Evolutionary conservation across 2,888 invertebrate genomes (phyloP).

Genomic region (Caenorhabditis zanzibari): DNA sequence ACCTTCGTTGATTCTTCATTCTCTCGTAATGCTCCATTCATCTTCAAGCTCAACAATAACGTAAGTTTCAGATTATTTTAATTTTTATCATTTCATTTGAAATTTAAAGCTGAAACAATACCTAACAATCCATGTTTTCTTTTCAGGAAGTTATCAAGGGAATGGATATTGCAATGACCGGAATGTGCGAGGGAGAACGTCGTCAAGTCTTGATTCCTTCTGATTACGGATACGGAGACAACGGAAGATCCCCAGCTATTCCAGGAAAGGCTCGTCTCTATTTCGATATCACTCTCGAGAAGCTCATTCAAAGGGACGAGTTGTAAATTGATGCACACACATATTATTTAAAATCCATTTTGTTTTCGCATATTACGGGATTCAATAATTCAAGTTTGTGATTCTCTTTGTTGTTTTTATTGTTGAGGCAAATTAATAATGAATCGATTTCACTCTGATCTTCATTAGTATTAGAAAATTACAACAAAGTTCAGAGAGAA

Average conservation of each 20-base stretch:
- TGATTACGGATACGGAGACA: constrained; percentile 80
- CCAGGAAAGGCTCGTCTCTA: constrained; percentile 82
- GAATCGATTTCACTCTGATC: constrained; percentile 47
- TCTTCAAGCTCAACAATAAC: constrained; percentile 79
- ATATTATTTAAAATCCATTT: neutral
- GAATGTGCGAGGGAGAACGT: constrained; percentile 83
- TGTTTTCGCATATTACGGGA: constrained; percentile 54
- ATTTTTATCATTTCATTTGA: no score
- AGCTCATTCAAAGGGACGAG: constrained; percentile 81
- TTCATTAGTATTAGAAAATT: neutral
- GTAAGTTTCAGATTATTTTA: constrained; percentile 35
- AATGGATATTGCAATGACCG: constrained; percentile 82
- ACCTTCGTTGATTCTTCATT: constrained; percentile 83
- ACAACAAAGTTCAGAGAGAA: no score
- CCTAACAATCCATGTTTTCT: no score
- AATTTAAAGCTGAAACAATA: no score
- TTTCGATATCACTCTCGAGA: constrained; percentile 83
- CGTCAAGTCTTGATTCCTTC: constrained; percentile 82
- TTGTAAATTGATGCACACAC: no score
- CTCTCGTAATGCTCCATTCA: constrained; percentile 82
- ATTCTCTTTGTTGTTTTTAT: constrained; percentile 52
- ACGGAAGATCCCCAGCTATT: constrained; percentile 81
- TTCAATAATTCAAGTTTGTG: constrained; percentile 32
- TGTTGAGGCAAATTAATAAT: constrained; percentile 49
- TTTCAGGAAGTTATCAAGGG: constrained; percentile 81